Conservation (phyloP, 2,797 vertebrate species). For the Ambastaia sidthimunki region DNA sequence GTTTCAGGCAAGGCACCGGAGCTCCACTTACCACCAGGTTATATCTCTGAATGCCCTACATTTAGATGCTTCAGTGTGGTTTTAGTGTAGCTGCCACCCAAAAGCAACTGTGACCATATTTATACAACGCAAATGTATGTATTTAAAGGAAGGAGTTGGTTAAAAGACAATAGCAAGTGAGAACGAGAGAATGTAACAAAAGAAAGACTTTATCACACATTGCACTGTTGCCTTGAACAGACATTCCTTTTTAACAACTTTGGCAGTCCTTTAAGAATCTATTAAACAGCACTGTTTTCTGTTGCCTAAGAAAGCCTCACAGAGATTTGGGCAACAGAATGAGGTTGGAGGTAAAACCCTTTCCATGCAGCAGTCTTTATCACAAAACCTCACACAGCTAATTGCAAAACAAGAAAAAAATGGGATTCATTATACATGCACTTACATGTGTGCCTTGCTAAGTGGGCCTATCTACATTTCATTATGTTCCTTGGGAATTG, state of each 20-base stretch:
- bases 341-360: slow-evolving; percentile 17
- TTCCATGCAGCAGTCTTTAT: slow-evolving; percentile 27
- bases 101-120: slow-evolving; percentile 19
- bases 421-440: not conserved
- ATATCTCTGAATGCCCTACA: slow-evolving; percentile 56
- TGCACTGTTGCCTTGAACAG: slow-evolving; percentile 67
- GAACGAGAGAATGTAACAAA: not conserved
- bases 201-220: slow-evolving; percentile 62
- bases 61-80: slow-evolving; percentile 56
- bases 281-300: slow-evolving; percentile 72
- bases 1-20: slow-evolving; percentile 49
- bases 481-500: not conserved
- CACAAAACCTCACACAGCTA: slow-evolving; percentile 21
- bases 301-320: slow-evolving; percentile 62
- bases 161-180: not conserved
- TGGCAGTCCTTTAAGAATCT: slow-evolving; percentile 74
- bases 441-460: not conserved
- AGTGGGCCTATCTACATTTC: not conserved
- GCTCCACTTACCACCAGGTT: slow-evolving; percentile 44
- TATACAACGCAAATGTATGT: slow-evolving; percentile 43
- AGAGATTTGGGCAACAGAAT: slow-evolving; percentile 36
- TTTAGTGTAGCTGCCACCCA: slow-evolving; percentile 19
- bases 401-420: slow-evolving; percentile 14
- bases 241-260: slow-evolving; percentile 73
- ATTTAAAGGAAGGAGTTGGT: not conserved